A percentile compares a stretch with the other conserved stretches of the same genome.
Evolutionary conservation across 2,113 vertebrate species (phyloP).

Genomic region (Stomatorhinus ivindoensis): DNA sequence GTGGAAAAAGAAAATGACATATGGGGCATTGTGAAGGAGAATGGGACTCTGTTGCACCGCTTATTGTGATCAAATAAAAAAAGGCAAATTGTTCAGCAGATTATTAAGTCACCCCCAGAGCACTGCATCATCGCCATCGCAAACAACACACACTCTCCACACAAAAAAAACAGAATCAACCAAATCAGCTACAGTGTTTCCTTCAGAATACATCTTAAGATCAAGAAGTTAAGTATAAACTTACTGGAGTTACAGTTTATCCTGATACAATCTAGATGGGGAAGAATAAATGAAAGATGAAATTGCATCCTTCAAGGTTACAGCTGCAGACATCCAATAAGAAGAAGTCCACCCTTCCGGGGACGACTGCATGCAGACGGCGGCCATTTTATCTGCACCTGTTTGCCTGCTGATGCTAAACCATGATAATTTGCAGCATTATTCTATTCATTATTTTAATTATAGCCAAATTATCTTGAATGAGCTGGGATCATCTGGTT

Average conservation of each 20-base stretch:
- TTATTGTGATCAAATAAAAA: neutral
- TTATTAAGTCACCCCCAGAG: slow-evolving; percentile 22
- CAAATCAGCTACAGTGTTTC: slow-evolving; percentile 41
- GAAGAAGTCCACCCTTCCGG: slow-evolving; percentile 97
- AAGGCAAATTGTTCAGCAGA: neutral
- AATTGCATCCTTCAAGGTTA: slow-evolving; percentile 99
- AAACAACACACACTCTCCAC: neutral
- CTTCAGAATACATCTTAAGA: slow-evolving; percentile 54
- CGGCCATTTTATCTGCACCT: slow-evolving; percentile 72
- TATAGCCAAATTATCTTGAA: neutral
- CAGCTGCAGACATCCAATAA: slow-evolving; percentile 99
- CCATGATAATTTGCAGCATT: neutral
- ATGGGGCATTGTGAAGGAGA: neutral
- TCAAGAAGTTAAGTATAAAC: slow-evolving; percentile 93
- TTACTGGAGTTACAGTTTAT: slow-evolving; percentile 99
- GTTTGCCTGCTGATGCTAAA: neutral
- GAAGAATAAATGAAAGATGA: slow-evolving; percentile 99
- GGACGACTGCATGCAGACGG: slow-evolving; percentile 92
- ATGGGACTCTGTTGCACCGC: neutral
- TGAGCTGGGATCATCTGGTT: neutral
- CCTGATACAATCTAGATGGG: slow-evolving; percentile 99
- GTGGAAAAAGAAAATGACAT: neutral
- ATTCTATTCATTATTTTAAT: neutral
- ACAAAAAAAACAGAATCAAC: slow-evolving; percentile 21
- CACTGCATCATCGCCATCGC: neutral